phyloP scores from a whole-genome alignment of 2,797 vertebrate genomes.

The Muscicapa striata region DNA sequence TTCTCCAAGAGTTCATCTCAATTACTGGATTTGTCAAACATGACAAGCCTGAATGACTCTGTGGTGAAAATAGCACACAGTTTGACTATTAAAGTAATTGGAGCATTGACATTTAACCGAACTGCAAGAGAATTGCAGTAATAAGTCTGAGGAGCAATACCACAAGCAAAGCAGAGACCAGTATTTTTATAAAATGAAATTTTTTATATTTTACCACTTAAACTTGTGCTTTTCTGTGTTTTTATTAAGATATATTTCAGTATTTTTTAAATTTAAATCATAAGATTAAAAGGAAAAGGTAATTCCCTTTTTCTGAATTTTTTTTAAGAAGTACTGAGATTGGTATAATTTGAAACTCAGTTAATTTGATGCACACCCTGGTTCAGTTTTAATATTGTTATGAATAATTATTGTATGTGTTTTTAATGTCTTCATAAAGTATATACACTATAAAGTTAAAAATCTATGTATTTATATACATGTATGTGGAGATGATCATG shows the following conservation, averaged over 20 bases:
- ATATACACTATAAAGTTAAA: not conserved
- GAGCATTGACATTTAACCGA: constrained; percentile 70
- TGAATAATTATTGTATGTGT: not conserved
- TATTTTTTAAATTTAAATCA: not conserved
- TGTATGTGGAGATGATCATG: not conserved
- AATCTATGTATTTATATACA: not conserved
- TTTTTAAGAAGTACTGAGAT: not conserved
- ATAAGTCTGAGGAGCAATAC: constrained; percentile 49
- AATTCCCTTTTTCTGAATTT: not conserved
- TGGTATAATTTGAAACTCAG: not conserved
- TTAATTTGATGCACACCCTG: not conserved
- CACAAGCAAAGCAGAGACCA: constrained; percentile 12
- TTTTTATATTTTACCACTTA: not conserved
- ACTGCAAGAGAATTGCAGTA: constrained; percentile 60
- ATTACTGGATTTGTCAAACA: constrained; percentile 75
- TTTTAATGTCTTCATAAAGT: not conserved
- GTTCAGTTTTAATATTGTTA: not conserved
- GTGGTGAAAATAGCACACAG: constrained; percentile 67
- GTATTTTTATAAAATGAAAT: not conserved
- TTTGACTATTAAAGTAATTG: constrained; percentile 77
- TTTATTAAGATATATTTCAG: not conserved
- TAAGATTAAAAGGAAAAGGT: not conserved
- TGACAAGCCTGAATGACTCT: constrained; percentile 68
- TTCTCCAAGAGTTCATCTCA: constrained; percentile 72
- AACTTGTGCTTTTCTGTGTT: not conserved